Evolutionary conservation across 1,140 invertebrate species (phyloP), one percentile per base, ranked within the genome.

Genomic region (Dinothrombium tinctorium): DNA sequence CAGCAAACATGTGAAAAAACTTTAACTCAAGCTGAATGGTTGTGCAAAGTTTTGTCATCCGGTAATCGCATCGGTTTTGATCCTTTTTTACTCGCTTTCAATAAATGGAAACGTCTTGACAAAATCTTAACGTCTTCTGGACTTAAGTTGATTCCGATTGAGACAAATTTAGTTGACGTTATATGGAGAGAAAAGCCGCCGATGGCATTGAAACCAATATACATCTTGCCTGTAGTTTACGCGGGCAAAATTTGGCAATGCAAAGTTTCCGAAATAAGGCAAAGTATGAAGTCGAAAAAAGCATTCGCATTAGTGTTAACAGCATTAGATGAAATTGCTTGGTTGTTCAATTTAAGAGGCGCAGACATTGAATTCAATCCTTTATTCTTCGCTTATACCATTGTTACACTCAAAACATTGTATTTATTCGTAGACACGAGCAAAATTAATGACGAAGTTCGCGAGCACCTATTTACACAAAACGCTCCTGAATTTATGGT

Each of bases 331-430:
- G 82, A 90, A 60, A 70, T 87, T 20, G 86, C 86, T 1, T 94
- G 75, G 69, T 59, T 90, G 21, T 60, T 96, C 21, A 99, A 99
- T 59, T 60, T 94, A n/a, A 67, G 92, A 39, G 92, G 92, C 7
- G 74, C 73, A 0, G 92, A 99, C 58, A 94, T 99, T 51, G 64
- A 71, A n/a, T 95, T 72, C 59, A 96, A 95, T 63, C 92, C 92
- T 0, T 78, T 96, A 0, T 96, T 96, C 57, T 94, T 92, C 55
- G 68, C 84, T 0, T 95, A 87, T 58, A 64, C 79, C 5, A 66
- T 89, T 41, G 55, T 98, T 2, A 73, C 70, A 5, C 41, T 57
- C 8, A 60, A 72, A 6, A 51, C 64, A 19, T 59, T 80, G 5
- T 62, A 71, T 52, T 56, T 89, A 4, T 89, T 82, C 55, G 59